phyloP scores from a whole-genome alignment of 2,888 invertebrate species.

The Diaphora mendica region DNA sequence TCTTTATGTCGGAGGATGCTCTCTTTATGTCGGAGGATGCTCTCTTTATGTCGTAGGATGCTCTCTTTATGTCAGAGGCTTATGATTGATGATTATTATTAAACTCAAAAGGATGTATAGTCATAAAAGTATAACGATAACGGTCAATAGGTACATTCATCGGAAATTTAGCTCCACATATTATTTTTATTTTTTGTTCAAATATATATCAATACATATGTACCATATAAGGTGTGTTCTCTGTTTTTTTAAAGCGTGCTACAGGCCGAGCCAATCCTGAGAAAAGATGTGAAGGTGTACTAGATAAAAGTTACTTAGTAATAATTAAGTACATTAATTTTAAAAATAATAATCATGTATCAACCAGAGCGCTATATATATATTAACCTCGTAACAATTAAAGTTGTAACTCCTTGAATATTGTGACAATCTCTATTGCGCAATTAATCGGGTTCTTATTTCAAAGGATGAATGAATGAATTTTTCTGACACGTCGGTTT shows the following conservation, averaged over 20 bases:
- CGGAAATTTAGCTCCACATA: no score
- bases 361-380: slow-evolving; percentile 17
- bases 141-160: no score
- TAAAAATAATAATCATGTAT: slow-evolving; percentile 12
- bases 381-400: slow-evolving; percentile 39
- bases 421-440: slow-evolving; percentile 34
- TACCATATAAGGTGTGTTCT: neutral
- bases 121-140: no score
- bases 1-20: no score
- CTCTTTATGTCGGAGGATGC: no score
- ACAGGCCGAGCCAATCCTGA: neutral
- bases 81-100: no score
- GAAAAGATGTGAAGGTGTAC: neutral
- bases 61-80: no score
- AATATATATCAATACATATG: no score
- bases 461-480: slow-evolving; percentile 23
- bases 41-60: no score
- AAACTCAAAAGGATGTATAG: no score
- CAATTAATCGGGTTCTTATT: slow-evolving; percentile 30
- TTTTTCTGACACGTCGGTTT: neutral
- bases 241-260: neutral
- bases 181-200: no score
- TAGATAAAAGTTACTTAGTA: slow-evolving; percentile 1
- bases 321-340: neutral
- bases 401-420: slow-evolving; percentile 48